Conservation (phyloP, 2,113 vertebrate species). For the Rhinolophus sinicus region DNA sequence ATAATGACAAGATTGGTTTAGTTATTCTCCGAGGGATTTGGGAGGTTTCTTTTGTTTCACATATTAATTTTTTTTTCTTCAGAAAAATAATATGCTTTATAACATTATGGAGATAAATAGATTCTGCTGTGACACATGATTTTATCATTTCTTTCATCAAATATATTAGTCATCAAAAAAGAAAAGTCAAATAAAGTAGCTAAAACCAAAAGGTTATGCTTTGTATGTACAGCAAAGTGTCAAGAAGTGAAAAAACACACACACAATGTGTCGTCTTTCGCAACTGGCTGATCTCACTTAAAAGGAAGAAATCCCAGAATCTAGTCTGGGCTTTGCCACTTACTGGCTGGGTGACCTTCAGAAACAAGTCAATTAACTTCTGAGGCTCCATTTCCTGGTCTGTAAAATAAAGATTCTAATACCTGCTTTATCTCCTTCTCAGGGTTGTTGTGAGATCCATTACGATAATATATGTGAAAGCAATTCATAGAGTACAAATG, state of each 20-base stretch:
- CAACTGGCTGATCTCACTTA: not conserved
- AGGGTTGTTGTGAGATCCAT: not conserved
- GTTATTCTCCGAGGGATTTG: not conserved
- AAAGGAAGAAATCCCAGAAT: not conserved
- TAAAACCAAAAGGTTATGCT: not conserved
- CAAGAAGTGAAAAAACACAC: not conserved
- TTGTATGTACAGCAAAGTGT: not conserved
- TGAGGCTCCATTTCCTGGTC: not conserved
- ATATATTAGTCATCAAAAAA: not conserved
- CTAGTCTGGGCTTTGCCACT: not conserved
- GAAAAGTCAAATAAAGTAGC: not conserved
- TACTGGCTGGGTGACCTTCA: constrained; percentile 31
- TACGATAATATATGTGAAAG: not conserved
- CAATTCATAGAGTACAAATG: not conserved
- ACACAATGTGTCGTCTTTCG: not conserved
- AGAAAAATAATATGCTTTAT: not conserved
- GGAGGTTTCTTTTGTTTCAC: not conserved
- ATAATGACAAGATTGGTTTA: not conserved
- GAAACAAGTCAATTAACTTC: constrained; percentile 28
- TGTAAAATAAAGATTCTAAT: constrained; percentile 46
- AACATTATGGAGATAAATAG: not conserved
- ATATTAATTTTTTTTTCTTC: not conserved
- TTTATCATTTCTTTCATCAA: not conserved
- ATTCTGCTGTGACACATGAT: not conserved
- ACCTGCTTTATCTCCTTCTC: not conserved